phyloP scores from a whole-genome alignment of 2,888 invertebrate genomes.

The Crocallis elinguaria region DNA sequence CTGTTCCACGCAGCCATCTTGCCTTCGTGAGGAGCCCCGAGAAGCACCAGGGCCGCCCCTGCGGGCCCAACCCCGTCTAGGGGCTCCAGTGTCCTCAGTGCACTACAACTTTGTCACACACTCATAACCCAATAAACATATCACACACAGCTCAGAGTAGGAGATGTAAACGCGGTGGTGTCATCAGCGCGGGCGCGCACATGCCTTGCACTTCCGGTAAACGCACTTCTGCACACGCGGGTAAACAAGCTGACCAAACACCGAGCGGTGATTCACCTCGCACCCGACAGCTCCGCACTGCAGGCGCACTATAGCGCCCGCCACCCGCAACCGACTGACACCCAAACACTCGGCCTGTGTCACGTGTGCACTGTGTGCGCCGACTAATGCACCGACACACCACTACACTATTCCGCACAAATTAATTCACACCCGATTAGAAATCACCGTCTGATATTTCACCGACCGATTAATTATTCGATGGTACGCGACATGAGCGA shows the following conservation, averaged over 20 bases:
- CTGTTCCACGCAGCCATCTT: constrained; percentile 90
- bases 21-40: constrained; percentile 86
- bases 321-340: constrained; percentile 75
- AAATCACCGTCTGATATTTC: constrained; percentile 63
- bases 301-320: constrained; percentile 71
- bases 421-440: constrained; percentile 64
- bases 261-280: constrained; percentile 80
- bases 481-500: constrained; percentile 61
- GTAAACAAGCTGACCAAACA: constrained; percentile 79
- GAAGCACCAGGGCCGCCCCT: constrained; percentile 85
- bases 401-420: constrained; percentile 68
- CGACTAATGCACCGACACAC: constrained; percentile 54
- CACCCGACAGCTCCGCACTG: constrained; percentile 75
- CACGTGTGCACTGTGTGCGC: constrained; percentile 71
- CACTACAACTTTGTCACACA: constrained; percentile 83
- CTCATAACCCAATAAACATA: constrained; percentile 82
- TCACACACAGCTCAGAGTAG: constrained; percentile 74
- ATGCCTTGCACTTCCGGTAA: constrained; percentile 81
- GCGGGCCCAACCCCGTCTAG: constrained; percentile 86
- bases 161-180: constrained; percentile 72
- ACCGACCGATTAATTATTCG: constrained; percentile 58
- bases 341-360: constrained; percentile 76
- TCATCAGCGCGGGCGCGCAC: constrained; percentile 80
- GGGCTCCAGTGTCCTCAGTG: constrained; percentile 86
- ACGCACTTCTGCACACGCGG: constrained; percentile 82